phyloP scores from a whole-genome alignment of 2,888 invertebrate genomes.

The Cephus nigrinus region DNA sequence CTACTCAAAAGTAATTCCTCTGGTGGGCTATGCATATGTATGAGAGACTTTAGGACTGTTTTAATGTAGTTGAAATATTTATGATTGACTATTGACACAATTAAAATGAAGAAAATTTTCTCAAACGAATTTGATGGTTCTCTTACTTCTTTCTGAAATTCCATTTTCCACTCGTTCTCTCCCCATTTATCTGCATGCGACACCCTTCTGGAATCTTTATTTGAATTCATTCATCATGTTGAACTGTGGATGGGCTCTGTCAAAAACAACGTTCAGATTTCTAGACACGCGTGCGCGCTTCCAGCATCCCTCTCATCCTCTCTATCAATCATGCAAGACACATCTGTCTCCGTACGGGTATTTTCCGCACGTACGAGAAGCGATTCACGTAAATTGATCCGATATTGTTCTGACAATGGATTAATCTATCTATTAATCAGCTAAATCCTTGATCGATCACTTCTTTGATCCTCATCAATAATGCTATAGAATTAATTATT shows the following conservation, averaged over 20 bases:
- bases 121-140: background rate
- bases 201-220: slow-evolving; percentile 31
- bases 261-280: slow-evolving; percentile 23
- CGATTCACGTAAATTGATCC: background rate
- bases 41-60: background rate
- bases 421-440: background rate
- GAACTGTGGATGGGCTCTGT: slow-evolving; percentile 32
- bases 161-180: slow-evolving; percentile 7
- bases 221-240: slow-evolving; percentile 46
- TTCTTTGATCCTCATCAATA: background rate
- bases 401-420: background rate
- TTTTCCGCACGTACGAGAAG: slow-evolving; percentile 16
- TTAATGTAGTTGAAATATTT: background rate
- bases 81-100: background rate
- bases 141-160: slow-evolving; percentile 18
- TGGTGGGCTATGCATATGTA: background rate
- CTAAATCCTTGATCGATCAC: background rate
- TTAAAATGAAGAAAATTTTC: background rate
- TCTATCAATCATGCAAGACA: slow-evolving; percentile 29
- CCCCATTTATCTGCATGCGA: slow-evolving; percentile 25
- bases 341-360: slow-evolving; percentile 21
- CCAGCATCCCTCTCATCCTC: slow-evolving; percentile 10
- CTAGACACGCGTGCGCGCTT: background rate
- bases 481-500: background rate
- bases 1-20: background rate